Conservation (phyloP, 2,113 vertebrate genomes). For the Pseudorhombus dupliciocellatus region DNA sequence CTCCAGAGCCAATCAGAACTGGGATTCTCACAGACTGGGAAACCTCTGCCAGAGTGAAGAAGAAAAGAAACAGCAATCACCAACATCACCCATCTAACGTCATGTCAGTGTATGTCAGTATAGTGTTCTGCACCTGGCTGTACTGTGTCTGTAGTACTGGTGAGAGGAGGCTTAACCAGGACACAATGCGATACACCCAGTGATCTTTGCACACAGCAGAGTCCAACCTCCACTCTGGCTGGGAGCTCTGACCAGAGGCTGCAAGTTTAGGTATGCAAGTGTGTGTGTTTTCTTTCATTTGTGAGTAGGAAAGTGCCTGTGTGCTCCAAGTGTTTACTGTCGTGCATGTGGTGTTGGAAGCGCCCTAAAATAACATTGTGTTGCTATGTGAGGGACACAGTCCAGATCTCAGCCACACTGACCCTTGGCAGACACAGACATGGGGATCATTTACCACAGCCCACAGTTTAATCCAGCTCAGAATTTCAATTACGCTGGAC, state of each 20-base stretch:
- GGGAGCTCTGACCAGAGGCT: conserved; percentile 13
- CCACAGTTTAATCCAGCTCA: background rate
- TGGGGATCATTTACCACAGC: background rate
- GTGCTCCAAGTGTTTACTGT: conserved; percentile 51
- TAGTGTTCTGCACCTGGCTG: background rate
- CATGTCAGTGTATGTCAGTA: background rate
- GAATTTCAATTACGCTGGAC: background rate
- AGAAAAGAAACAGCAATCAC: conserved; percentile 16
- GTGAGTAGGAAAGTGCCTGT: conserved; percentile 1
- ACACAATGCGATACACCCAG: background rate
- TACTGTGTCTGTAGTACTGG: background rate
- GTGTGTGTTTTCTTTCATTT: background rate
- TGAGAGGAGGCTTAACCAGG: background rate
- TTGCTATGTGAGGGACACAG: conserved; percentile 23
- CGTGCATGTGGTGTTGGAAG: conserved; percentile 52
- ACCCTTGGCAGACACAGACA: conserved; percentile 5
- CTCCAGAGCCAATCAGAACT: conserved; percentile 87
- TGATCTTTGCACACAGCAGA: conserved; percentile 33
- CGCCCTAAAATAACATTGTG: conserved; percentile 66
- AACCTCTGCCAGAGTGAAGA: conserved; percentile 84
- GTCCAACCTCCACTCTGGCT: background rate
- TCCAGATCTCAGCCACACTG: conserved; percentile 35
- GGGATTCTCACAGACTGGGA: conserved; percentile 73
- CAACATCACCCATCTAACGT: background rate
- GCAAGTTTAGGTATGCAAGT: conserved; percentile 11